A percentile compares a stretch with the other conserved stretches of the same genome.
Conservation (phyloP, 2,113 vertebrate species). For the Stegostoma tigrinum region DNA sequence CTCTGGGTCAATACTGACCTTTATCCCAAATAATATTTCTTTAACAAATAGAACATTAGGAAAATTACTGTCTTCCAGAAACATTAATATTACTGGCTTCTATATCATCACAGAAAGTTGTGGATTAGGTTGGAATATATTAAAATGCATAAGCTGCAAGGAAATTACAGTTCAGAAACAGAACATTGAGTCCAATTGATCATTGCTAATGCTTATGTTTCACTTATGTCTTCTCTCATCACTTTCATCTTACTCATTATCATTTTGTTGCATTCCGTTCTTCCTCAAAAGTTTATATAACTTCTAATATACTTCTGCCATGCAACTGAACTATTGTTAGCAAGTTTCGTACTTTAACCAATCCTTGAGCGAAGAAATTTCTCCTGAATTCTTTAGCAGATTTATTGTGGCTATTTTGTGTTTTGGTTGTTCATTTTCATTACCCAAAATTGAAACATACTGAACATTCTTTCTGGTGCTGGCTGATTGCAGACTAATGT, state of each 20-base stretch:
- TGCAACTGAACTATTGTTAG: not conserved
- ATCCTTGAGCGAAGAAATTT: not conserved
- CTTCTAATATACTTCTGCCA: not conserved
- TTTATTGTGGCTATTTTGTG: not conserved
- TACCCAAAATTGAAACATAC: not conserved
- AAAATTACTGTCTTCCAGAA: not conserved
- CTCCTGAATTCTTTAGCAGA: not conserved
- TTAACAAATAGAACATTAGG: not conserved
- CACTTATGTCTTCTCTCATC: not conserved
- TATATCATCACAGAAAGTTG: not conserved
- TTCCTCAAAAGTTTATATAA: not conserved
- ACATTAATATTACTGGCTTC: not conserved
- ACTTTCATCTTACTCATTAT: not conserved
- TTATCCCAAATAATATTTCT: not conserved
- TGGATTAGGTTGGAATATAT: not conserved
- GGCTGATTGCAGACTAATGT: not conserved
- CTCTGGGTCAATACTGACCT: not conserved
- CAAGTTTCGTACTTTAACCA: not conserved
- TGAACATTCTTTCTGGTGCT: not conserved
- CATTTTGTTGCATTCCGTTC: not conserved
- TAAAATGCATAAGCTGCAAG: not conserved
- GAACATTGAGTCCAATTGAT: not conserved
- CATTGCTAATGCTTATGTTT: not conserved
- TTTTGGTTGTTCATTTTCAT: not conserved
- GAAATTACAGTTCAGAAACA: not conserved